A percentile compares a stretch with the other conserved stretches of the same genome.
Evolutionary conservation across 2,797 vertebrate species (phyloP).

Genomic region (Clarias laeviceps): DNA sequence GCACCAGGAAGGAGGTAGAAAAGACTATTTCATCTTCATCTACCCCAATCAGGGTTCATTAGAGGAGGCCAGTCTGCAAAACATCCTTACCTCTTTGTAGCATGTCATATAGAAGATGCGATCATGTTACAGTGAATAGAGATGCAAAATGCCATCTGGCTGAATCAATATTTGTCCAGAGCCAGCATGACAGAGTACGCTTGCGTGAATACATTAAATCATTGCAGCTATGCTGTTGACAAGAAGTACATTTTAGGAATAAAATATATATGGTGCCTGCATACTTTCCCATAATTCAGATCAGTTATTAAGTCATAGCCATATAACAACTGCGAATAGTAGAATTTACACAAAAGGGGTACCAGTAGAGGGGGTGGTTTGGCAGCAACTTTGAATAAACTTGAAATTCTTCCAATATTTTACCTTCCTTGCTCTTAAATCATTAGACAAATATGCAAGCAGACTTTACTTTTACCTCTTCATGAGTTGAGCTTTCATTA

Average conservation of each 20-base stretch:
- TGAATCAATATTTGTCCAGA: constrained; percentile 38
- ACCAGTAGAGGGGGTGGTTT: constrained; percentile 53
- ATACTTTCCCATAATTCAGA: constrained; percentile 1
- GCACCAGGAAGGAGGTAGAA: constrained; percentile 41
- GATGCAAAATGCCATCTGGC: constrained; percentile 45
- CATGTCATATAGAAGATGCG: constrained; percentile 36
- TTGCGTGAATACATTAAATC: not conserved
- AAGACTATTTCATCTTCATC: constrained; percentile 54
- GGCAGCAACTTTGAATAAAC: constrained; percentile 22
- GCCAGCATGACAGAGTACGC: not conserved
- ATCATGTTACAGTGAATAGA: constrained; percentile 49
- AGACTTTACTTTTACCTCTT: not conserved
- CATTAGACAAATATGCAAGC: constrained; percentile 22
- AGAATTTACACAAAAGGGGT: constrained; percentile 4
- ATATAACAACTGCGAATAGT: not conserved
- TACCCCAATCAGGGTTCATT: constrained; percentile 53
- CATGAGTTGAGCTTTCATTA: constrained; percentile 27
- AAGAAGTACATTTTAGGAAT: not conserved
- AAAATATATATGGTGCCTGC: not conserved
- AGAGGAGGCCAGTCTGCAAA: constrained; percentile 40
- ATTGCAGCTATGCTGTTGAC: not conserved
- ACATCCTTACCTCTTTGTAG: constrained; percentile 51
- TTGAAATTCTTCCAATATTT: constrained; percentile 34
- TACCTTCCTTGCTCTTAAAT: not conserved
- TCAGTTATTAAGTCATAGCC: not conserved